Percentiles rank a stretch among this genome's conserved stretches.
Evolutionary conservation across 2,888 invertebrate species (phyloP).

Genomic region (Dorcus parallelipipedus): DNA sequence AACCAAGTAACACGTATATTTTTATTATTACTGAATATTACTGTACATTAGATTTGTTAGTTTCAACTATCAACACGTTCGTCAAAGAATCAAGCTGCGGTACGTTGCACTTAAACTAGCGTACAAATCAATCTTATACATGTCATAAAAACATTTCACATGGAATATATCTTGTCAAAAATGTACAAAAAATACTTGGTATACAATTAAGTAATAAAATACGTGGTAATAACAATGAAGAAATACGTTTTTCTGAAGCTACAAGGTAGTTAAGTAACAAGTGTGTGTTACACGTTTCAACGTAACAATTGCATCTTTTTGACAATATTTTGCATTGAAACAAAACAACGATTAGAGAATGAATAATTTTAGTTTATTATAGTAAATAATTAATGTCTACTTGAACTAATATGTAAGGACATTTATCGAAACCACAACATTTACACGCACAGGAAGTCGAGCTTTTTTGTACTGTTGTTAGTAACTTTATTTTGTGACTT

Average conservation of each 20-base stretch:
- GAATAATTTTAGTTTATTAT: too few relatives aligned
- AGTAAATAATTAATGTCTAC: too few relatives aligned
- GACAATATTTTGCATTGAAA: neutral
- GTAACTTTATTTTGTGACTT: too few relatives aligned
- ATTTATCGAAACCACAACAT: too few relatives aligned
- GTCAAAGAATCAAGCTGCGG: conserved; percentile 21
- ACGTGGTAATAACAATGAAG: conserved; percentile 11
- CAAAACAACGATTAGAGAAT: too few relatives aligned
- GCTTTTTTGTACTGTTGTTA: too few relatives aligned
- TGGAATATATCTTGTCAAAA: conserved; percentile 15
- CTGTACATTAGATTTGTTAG: conserved; percentile 33
- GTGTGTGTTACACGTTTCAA: conserved; percentile 18
- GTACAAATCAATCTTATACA: conserved; percentile 1
- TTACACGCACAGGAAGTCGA: too few relatives aligned
- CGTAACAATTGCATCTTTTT: conserved; percentile 18
- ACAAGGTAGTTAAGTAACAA: conserved; percentile 22
- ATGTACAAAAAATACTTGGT: conserved; percentile 20
- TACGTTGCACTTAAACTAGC: conserved; percentile 1
- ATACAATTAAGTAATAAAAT: conserved; percentile 18
- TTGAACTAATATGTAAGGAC: too few relatives aligned
- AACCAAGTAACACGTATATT: conserved; percentile 6
- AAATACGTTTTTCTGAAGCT: conserved; percentile 13
- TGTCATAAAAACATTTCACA: conserved; percentile 16
- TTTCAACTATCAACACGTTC: conserved; percentile 27
- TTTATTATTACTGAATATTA: conserved; percentile 21